These are phyloP conservation scores for Thymelicus sylvestris DNA, from an alignment of 2,888 invertebrate species.

Conservation along the genomic window DNA sequence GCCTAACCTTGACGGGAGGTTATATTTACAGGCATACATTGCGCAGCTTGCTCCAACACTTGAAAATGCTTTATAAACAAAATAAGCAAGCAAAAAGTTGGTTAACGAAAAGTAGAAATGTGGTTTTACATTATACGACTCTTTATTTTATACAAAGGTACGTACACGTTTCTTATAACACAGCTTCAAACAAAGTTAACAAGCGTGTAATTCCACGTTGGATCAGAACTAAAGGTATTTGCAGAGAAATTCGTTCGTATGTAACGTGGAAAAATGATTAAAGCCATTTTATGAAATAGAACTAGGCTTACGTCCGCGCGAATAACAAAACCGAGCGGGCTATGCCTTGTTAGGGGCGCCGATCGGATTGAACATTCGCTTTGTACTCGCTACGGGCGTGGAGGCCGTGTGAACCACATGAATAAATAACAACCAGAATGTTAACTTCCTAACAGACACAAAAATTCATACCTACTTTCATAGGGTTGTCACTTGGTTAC, in stretches of 20 bases:
- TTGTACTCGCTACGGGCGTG: not conserved
- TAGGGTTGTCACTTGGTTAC: too few relatives aligned
- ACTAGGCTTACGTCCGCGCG: constrained; percentile 10
- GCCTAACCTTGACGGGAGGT: not conserved
- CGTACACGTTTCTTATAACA: constrained; percentile 4
- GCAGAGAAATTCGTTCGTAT: constrained; percentile 7
- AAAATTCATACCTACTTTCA: too few relatives aligned
- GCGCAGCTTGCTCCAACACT: too few relatives aligned
- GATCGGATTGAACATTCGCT: constrained; percentile 10
- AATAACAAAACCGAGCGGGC: constrained; percentile 2
- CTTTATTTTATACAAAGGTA: constrained; percentile 14
- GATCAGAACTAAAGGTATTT: constrained; percentile 9
- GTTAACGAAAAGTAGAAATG: constrained; percentile 6
- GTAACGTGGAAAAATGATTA: constrained; percentile 10
- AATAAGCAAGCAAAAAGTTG: not conserved
- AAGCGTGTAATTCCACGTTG: constrained; percentile 6
- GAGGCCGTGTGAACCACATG: too few relatives aligned
- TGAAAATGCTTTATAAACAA: not conserved
- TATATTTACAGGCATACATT: not conserved
- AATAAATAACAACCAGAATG: too few relatives aligned
- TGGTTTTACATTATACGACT: constrained; percentile 1
- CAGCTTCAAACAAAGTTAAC: constrained; percentile 6
- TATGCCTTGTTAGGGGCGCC: constrained; percentile 1
- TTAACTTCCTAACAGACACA: too few relatives aligned
- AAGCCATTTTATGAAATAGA: constrained; percentile 15